Conservation (phyloP, 2,113 vertebrate species). For the Ancistrus triradiatus region DNA sequence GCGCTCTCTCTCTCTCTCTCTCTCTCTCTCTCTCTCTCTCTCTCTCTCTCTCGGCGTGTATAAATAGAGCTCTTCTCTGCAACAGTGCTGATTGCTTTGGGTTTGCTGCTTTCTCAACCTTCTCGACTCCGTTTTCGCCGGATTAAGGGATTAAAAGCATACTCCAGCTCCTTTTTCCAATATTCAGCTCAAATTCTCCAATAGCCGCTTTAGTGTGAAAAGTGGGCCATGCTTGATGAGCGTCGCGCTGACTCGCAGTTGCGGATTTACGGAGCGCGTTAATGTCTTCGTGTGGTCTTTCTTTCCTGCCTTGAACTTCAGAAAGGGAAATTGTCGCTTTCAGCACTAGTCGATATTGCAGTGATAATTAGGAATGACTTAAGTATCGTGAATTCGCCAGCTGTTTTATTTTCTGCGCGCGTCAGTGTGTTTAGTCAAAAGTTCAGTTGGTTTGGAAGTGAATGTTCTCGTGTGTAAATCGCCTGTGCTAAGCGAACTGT, state of each 20-base stretch:
- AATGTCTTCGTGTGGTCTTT: neutral
- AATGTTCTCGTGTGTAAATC: no score
- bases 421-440: no score
- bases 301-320: neutral
- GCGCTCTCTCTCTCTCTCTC: neutral
- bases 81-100: neutral
- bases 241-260: neutral
- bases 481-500: no score
- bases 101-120: neutral
- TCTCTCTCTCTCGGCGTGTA: neutral
- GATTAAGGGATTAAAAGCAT: slow-evolving; percentile 14
- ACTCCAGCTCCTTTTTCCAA: neutral
- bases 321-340: neutral
- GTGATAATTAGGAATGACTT: neutral
- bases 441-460: no score
- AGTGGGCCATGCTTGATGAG: no score
- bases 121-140: slow-evolving; percentile 1
- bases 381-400: neutral
- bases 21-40: neutral
- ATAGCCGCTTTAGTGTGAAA: slow-evolving; percentile 12
- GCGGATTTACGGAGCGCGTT: slow-evolving; percentile 1
- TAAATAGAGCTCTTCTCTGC: neutral
- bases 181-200: slow-evolving; percentile 7
- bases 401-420: no score
- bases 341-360: no score